Conservation (phyloP, 2,113 vertebrate genomes). For the Larimichthys crocea region DNA sequence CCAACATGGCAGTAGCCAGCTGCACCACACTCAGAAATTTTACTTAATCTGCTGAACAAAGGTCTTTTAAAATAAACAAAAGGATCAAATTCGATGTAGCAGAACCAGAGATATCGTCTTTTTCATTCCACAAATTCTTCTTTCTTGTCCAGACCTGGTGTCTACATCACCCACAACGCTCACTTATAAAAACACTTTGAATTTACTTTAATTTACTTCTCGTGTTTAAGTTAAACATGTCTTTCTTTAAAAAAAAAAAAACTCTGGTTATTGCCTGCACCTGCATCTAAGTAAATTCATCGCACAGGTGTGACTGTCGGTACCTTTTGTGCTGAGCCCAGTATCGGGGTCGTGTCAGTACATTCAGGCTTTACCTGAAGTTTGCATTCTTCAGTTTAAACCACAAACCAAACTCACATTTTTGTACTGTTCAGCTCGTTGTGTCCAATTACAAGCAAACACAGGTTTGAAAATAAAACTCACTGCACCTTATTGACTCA, state of each 20-base stretch:
- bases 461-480: slow-evolving; percentile 17
- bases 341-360: not conserved
- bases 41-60: too few species aligned
- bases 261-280: not conserved
- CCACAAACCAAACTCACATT: slow-evolving; percentile 30
- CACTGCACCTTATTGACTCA: slow-evolving; percentile 34
- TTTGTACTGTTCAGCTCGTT: slow-evolving; percentile 7
- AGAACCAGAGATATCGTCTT: too few species aligned
- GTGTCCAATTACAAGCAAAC: slow-evolving; percentile 27
- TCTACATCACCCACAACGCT: not conserved
- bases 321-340: not conserved
- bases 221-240: not conserved
- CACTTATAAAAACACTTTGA: too few species aligned
- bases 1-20: too few species aligned
- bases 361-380: slow-evolving; percentile 30
- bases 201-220: too few species aligned
- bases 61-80: too few species aligned
- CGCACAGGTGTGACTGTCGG: slow-evolving; percentile 1
- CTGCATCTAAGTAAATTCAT: slow-evolving; percentile 22
- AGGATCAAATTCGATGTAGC: too few species aligned
- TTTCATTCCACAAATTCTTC: not conserved
- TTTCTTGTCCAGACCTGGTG: not conserved
- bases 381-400: slow-evolving; percentile 26
- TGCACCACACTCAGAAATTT: too few species aligned
- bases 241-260: not conserved